Conservation (phyloP, 2,888 invertebrate genomes). For the Micropterix aruncella region DNA sequence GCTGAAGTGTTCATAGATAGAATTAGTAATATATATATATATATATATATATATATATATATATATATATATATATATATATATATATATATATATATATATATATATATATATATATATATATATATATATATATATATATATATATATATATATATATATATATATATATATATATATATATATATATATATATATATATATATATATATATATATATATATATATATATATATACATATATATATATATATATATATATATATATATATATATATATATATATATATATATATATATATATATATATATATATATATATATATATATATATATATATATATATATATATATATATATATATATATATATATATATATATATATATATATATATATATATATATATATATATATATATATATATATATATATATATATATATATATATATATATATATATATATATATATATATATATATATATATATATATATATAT, state of each 20-base stretch:
- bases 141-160: not conserved
- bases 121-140: not conserved
- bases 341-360: not conserved
- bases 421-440: not conserved
- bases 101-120: not conserved
- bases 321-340: not conserved
- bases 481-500: not conserved
- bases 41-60: not conserved
- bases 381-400: not conserved
- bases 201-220: not conserved
- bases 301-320: not conserved
- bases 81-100: not conserved
- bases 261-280: not conserved
- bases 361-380: not conserved
- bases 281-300: not conserved
- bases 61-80: not conserved
- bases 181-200: not conserved
- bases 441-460: not conserved
- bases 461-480: not conserved
- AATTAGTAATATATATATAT: not conserved
- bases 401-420: not conserved
- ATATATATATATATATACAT: not conserved
- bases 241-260: not conserved
- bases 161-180: not conserved
- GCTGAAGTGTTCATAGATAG: too few species aligned